These are phyloP conservation scores for Cryptocephalus moraei DNA, from an alignment of 2,888 invertebrate genomes.

Conservation along the genomic window DNA sequence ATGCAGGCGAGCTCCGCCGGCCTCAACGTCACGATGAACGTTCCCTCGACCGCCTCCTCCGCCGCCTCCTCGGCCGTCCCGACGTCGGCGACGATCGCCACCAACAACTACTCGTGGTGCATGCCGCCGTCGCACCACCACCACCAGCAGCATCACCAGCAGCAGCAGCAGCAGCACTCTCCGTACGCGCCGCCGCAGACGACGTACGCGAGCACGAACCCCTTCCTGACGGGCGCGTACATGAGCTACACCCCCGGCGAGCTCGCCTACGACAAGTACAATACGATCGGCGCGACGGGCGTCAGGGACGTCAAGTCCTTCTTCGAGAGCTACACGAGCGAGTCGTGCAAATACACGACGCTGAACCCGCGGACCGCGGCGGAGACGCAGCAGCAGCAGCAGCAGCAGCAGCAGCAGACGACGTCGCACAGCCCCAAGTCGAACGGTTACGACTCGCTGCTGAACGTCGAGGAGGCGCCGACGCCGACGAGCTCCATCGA, in stretches of 20 bases:
- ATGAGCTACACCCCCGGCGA: conserved; percentile 32
- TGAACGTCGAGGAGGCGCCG: conserved; percentile 41
- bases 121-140: conserved; percentile 16
- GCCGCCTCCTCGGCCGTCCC: conserved; percentile 30
- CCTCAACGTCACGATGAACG: conserved; percentile 50
- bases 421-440: conserved; percentile 18
- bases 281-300: conserved; percentile 32
- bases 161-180: conserved; percentile 20
- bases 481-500: conserved; percentile 50
- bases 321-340: conserved; percentile 29
- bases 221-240: conserved; percentile 45
- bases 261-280: conserved; percentile 30
- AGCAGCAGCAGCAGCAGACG: too few species aligned
- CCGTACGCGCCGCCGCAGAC: conserved; percentile 25
- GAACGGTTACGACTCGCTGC: conserved; percentile 10
- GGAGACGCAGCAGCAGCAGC: conserved; percentile 16
- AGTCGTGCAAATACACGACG: conserved; percentile 25
- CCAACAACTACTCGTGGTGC: conserved; percentile 25
- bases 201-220: conserved; percentile 47
- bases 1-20: conserved; percentile 51
- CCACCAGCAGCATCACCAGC: conserved; percentile 32
- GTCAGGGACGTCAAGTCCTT: conserved; percentile 28
- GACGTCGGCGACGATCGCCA: conserved; percentile 26
- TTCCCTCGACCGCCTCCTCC: conserved; percentile 32
- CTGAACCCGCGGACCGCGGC: conserved; percentile 22